phyloP scores from a whole-genome alignment of 1,140 invertebrate genomes.

The Papilio polyxenes region DNA sequence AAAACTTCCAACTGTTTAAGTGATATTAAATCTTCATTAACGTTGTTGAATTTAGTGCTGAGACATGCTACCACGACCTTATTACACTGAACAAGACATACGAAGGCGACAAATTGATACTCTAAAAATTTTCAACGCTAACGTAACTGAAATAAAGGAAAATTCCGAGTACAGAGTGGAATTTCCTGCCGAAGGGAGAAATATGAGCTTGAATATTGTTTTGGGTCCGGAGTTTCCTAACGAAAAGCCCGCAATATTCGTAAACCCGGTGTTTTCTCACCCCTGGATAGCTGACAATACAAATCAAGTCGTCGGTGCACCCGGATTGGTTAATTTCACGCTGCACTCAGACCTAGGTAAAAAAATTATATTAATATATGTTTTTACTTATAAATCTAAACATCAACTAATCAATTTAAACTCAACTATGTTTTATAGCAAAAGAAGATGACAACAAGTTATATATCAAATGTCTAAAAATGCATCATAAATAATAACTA shows the following conservation, averaged over 20 bases:
- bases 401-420: neutral
- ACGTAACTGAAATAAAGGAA: constrained; percentile 86
- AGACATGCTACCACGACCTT: constrained; percentile 65
- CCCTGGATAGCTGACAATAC: constrained; percentile 84
- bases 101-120: constrained; percentile 85
- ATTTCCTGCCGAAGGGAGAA: constrained; percentile 83
- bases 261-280: constrained; percentile 85
- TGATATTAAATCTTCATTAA: neutral
- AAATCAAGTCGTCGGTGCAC: constrained; percentile 85
- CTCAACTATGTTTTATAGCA: too few species aligned
- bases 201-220: constrained; percentile 84
- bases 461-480: too few species aligned
- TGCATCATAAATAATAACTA: too few species aligned
- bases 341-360: constrained; percentile 85
- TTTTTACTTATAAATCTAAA: neutral
- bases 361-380: neutral
- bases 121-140: constrained; percentile 86
- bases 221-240: constrained; percentile 86
- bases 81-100: constrained; percentile 76
- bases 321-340: constrained; percentile 87
- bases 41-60: constrained; percentile 17
- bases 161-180: constrained; percentile 86
- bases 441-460: too few species aligned
- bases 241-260: constrained; percentile 86
- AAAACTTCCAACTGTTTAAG: neutral